A percentile compares a stretch with the other conserved stretches of the same genome.
These are phyloP conservation scores for Calephelis nemesis DNA, from an alignment of 1,140 invertebrate species.

Conservation along the genomic window DNA sequence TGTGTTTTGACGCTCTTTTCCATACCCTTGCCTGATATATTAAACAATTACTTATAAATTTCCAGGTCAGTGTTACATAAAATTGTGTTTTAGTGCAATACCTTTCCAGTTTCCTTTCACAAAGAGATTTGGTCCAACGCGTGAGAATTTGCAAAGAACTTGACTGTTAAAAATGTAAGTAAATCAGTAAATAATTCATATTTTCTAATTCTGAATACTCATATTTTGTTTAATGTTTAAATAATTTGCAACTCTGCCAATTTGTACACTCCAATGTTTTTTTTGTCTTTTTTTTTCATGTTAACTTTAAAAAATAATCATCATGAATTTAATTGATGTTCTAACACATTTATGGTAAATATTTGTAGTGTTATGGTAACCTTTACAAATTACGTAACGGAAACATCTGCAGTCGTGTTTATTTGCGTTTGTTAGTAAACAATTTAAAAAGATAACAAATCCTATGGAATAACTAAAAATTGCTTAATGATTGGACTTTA, in stretches of 20 bases:
- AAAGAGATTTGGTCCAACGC: slow-evolving; percentile 33
- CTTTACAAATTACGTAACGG: slow-evolving; percentile 12
- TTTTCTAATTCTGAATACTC: background rate
- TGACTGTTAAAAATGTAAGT: slow-evolving; percentile 26
- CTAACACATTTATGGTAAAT: too few species aligned
- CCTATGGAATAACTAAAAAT: background rate
- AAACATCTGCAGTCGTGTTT: slow-evolving; percentile 13
- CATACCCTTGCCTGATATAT: background rate
- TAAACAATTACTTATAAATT: background rate
- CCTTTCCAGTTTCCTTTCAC: slow-evolving; percentile 30
- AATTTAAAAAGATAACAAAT: slow-evolving; percentile 3
- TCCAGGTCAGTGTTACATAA: slow-evolving; percentile 1
- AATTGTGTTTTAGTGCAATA: slow-evolving; percentile 20
- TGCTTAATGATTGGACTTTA: too few species aligned
- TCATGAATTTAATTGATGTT: background rate
- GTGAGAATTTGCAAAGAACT: slow-evolving; percentile 27
- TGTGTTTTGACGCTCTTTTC: slow-evolving; percentile 2
- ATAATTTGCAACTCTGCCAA: too few species aligned
- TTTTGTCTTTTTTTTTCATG: background rate
- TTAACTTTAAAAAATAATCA: background rate
- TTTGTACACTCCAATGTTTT: background rate
- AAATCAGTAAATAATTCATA: slow-evolving; percentile 21
- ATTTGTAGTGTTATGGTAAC: background rate
- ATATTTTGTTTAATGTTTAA: background rate
- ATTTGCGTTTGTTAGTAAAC: slow-evolving; percentile 9